These are phyloP conservation scores for Nycticryphes semicollaris DNA, from an alignment of 2,113 vertebrate species.

Conservation along the genomic window DNA sequence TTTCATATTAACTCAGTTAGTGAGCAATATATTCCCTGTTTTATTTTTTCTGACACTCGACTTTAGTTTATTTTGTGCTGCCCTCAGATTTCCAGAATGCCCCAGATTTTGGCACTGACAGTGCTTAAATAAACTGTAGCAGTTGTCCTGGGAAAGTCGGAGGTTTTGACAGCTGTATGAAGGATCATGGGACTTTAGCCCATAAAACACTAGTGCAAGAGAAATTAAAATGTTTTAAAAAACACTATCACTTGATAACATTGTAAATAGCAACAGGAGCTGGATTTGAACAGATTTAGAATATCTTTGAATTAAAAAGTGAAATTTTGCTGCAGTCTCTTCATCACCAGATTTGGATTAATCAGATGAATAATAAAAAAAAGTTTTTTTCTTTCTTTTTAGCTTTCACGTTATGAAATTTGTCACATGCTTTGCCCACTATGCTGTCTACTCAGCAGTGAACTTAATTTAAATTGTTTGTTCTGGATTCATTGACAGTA, in stretches of 20 bases:
- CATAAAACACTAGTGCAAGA: slow-evolving; percentile 18
- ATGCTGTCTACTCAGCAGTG: neutral
- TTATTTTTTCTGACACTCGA: slow-evolving; percentile 10
- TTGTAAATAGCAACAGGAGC: neutral
- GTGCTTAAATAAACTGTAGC: slow-evolving; percentile 53
- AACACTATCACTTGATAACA: neutral
- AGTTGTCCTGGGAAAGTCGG: slow-evolving; percentile 64
- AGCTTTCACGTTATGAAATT: neutral
- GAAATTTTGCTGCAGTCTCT: neutral
- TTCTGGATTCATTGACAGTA: neutral
- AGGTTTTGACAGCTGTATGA: slow-evolving; percentile 66
- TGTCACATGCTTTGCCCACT: neutral
- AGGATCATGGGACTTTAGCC: slow-evolving; percentile 39
- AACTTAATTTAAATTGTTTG: neutral
- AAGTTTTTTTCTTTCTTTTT: neutral
- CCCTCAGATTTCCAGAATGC: slow-evolving; percentile 52
- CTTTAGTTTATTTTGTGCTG: slow-evolving; percentile 47
- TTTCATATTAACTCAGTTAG: neutral
- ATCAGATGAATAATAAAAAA: neutral
- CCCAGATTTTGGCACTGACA: slow-evolving; percentile 47
- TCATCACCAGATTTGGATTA: neutral
- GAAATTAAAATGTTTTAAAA: slow-evolving; percentile 45
- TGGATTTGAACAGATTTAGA: neutral
- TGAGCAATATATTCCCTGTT: slow-evolving; percentile 22
- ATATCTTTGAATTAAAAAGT: neutral